Evolutionary conservation across 2,888 invertebrate genomes (phyloP).

Genomic region (Trachelus iudaicus): DNA sequence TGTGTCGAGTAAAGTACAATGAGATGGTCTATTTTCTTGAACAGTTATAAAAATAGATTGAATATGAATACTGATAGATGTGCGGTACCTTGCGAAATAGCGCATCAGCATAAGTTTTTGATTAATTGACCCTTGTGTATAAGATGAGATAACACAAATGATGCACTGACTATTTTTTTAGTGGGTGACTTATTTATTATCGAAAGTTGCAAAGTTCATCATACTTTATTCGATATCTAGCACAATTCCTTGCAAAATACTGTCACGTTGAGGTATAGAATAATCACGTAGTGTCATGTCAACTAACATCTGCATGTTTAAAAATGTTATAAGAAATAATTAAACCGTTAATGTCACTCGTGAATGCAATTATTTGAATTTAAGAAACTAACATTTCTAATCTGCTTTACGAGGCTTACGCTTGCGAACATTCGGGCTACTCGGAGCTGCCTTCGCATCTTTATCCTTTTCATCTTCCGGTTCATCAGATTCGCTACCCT

Average conservation of each 20-base stretch:
- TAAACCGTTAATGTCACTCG: slow-evolving; percentile 25
- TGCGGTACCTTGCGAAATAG: neutral
- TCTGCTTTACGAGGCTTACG: slow-evolving; percentile 81
- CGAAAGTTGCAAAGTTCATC: slow-evolving; percentile 1
- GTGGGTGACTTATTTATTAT: neutral
- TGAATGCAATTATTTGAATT: slow-evolving; percentile 38
- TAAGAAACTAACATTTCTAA: slow-evolving; percentile 57
- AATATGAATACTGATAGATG: neutral
- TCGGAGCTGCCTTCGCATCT: slow-evolving; percentile 54
- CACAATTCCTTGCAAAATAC: slow-evolving; percentile 24
- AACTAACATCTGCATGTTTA: slow-evolving; percentile 17
- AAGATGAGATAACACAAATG: neutral
- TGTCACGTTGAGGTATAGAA: slow-evolving; percentile 17
- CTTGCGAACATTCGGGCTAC: slow-evolving; percentile 74
- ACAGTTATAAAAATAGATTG: neutral
- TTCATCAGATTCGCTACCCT: slow-evolving; percentile 61
- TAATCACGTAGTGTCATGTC: slow-evolving; percentile 20
- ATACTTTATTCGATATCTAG: slow-evolving; percentile 8
- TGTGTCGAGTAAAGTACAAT: neutral
- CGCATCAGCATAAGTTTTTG: neutral
- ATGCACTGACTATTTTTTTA: neutral
- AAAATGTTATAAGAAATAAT: slow-evolving; percentile 31
- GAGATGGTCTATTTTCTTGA: neutral
- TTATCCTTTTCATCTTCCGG: slow-evolving; percentile 68
- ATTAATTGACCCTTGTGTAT: neutral